Conservation (phyloP, 2,113 vertebrate species). For the Rhinolophus ferrumequinum region DNA sequence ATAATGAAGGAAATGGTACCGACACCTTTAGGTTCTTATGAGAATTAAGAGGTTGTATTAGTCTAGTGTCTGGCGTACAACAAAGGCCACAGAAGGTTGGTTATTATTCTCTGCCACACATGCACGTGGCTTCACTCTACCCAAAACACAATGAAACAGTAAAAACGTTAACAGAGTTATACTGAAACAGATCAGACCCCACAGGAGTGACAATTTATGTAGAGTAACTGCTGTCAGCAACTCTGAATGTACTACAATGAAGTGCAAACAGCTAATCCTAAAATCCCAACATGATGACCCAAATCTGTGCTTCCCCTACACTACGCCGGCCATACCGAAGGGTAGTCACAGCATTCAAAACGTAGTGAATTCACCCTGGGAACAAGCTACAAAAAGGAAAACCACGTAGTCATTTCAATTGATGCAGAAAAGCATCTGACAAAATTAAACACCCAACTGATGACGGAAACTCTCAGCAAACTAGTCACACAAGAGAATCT, state of each 20-base stretch:
- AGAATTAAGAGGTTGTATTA: neutral
- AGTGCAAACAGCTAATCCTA: neutral
- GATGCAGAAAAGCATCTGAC: slow-evolving; percentile 42
- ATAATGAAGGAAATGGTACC: neutral
- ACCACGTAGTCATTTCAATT: slow-evolving; percentile 46
- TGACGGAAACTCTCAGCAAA: neutral
- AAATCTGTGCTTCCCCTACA: neutral
- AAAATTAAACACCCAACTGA: slow-evolving; percentile 49
- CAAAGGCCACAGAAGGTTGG: neutral
- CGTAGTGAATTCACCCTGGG: neutral
- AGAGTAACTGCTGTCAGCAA: neutral
- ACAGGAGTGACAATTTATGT: accelerated
- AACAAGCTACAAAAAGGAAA: slow-evolving; percentile 59
- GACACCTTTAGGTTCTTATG: neutral
- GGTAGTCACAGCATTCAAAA: neutral
- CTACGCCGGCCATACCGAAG: neutral
- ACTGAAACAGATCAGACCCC: neutral
- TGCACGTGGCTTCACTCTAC: neutral
- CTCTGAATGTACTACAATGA: neutral
- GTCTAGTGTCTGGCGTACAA: neutral
- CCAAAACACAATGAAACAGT: neutral
- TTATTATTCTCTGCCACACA: neutral
- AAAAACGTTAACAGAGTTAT: neutral
- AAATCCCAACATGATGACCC: neutral
- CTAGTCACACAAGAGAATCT: neutral